Conservation (phyloP, 2,888 invertebrate species). For the Conus canariensis region DNA sequence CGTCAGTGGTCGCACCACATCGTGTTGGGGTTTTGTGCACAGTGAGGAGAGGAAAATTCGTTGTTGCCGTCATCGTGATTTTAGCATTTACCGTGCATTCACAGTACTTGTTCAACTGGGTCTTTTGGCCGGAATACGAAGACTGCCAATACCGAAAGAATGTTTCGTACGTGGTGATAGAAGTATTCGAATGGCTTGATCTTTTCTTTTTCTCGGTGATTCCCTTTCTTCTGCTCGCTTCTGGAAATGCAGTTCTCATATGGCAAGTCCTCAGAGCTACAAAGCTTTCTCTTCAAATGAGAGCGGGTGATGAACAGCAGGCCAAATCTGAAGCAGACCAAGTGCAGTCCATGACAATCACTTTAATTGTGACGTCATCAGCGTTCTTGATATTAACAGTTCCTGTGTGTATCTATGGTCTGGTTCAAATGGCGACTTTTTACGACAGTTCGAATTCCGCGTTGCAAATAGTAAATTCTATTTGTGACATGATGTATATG, state of each 20-base stretch:
- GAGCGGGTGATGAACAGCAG: not conserved
- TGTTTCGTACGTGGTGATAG: not conserved
- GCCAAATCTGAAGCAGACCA: not conserved
- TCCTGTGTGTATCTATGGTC: not conserved
- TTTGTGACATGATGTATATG: not conserved
- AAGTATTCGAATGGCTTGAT: not conserved
- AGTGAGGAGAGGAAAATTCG: not conserved
- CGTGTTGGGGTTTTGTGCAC: conserved; percentile 15
- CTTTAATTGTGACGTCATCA: not conserved
- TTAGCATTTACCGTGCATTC: not conserved
- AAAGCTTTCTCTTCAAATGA: not conserved
- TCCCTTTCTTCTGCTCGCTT: not conserved
- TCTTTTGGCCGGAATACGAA: not conserved
- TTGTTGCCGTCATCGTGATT: not conserved
- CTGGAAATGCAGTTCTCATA: not conserved
- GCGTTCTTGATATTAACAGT: not conserved
- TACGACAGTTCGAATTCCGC: not conserved
- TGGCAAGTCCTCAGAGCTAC: not conserved
- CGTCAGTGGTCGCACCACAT: not conserved
- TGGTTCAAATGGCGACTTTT: not conserved
- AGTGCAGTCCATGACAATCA: conserved; percentile 11
- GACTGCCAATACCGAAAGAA: not conserved
- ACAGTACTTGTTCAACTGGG: not conserved
- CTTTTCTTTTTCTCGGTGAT: not conserved
- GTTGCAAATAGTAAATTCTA: not conserved